phyloP scores from a whole-genome alignment of 2,888 invertebrate genomes.

The Hedychridium roseum region DNA sequence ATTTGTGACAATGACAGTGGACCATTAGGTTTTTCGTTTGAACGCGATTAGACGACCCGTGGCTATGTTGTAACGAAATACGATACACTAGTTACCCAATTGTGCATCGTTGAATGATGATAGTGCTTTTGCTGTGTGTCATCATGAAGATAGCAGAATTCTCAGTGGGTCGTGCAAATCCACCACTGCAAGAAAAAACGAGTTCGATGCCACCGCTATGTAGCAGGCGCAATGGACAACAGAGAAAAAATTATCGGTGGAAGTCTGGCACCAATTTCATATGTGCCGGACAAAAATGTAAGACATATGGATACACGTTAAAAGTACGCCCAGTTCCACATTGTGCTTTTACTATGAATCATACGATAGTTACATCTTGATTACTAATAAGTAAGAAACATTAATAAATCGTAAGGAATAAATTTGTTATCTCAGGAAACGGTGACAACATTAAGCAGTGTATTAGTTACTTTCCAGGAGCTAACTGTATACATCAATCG shows the following conservation, averaged over 20 bases:
- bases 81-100: no score
- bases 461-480: no score
- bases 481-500: no score
- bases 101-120: conserved; percentile 64
- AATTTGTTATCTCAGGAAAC: no score
- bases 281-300: conserved; percentile 50
- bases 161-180: conserved; percentile 57
- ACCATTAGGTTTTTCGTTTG: no score
- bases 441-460: no score
- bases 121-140: conserved; percentile 68
- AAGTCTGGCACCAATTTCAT: conserved; percentile 43
- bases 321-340: not conserved
- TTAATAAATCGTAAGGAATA: not conserved
- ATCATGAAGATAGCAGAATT: conserved; percentile 72
- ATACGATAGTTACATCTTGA: not conserved
- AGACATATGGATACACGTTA: conserved; percentile 24
- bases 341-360: not conserved
- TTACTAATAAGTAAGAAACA: not conserved
- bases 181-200: conserved; percentile 41
- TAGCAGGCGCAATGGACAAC: conserved; percentile 45
- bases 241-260: conserved; percentile 35
- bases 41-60: conserved; percentile 2
- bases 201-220: conserved; percentile 46
- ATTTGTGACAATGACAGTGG: no score
- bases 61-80: conserved; percentile 46